A percentile compares a stretch with the other conserved stretches of the same genome.
Conservation (phyloP, 2,888 invertebrate genomes). For the Conops quadrifasciatus region DNA sequence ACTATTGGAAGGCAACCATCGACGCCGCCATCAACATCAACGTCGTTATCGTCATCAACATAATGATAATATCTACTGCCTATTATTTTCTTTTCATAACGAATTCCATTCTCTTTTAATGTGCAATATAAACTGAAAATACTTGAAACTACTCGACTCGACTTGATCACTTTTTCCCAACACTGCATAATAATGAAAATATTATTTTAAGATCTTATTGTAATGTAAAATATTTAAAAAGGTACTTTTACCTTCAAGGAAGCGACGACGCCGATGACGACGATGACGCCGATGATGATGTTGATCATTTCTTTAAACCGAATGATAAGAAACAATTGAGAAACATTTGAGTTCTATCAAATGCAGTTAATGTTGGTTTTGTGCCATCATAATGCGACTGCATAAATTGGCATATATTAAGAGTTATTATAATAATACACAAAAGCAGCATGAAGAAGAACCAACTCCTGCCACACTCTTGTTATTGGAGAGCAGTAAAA, state of each 20-base stretch:
- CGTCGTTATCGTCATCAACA: background rate
- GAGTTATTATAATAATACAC: background rate
- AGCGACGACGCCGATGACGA: background rate
- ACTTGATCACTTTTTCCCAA: slow-evolving; percentile 20
- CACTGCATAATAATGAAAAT: slow-evolving; percentile 20
- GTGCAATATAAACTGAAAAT: slow-evolving; percentile 21
- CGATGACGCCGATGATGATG: background rate
- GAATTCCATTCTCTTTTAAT: slow-evolving; percentile 9
- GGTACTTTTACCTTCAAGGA: slow-evolving; percentile 3
- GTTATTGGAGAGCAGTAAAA: no score
- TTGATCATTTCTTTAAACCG: slow-evolving; percentile 4
- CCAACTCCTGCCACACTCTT: no score
- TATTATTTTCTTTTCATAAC: slow-evolving; percentile 7
- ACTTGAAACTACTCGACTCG: background rate
- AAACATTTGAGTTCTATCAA: slow-evolving; percentile 16
- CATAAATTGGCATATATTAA: slow-evolving; percentile 30
- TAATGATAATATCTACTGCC: background rate
- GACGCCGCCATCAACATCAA: no score
- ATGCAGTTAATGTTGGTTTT: slow-evolving; percentile 18
- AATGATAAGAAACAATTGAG: slow-evolving; percentile 27
- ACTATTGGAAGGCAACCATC: no score
- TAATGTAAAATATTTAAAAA: slow-evolving; percentile 29
- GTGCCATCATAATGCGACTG: slow-evolving; percentile 7
- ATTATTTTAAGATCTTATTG: slow-evolving; percentile 17
- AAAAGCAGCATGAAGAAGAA: background rate